phyloP scores from a whole-genome alignment of 2,797 vertebrate genomes.

The Urophycis tenuis region DNA sequence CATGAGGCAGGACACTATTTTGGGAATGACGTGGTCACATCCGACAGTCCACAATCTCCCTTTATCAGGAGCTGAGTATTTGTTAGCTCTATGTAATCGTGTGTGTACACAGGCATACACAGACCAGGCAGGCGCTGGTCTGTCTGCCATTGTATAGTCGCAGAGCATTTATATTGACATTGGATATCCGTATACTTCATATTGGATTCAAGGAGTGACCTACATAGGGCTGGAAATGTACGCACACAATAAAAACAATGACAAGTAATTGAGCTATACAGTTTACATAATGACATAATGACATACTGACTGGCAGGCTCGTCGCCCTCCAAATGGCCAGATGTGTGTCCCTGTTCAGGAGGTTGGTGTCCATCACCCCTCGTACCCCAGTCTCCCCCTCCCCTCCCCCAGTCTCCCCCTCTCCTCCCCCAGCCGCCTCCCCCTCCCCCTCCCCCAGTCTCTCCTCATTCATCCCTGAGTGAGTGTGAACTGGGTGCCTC shows the following conservation, averaged over 20 bases:
- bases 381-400: constrained; percentile 31
- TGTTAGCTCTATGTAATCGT: constrained; percentile 26
- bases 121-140: constrained; percentile 27
- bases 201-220: background rate
- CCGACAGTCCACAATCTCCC: constrained; percentile 20
- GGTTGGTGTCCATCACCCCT: constrained; percentile 33
- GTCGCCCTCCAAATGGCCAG: constrained; percentile 25
- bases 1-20: constrained; percentile 6
- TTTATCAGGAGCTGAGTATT: constrained; percentile 23
- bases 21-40: constrained; percentile 3
- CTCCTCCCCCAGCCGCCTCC: no score
- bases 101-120: constrained; percentile 3
- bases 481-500: constrained; percentile 36
- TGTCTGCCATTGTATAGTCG: background rate
- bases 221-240: background rate
- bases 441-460: no score
- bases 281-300: constrained; percentile 1
- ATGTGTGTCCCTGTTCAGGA: constrained; percentile 38
- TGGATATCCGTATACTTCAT: background rate
- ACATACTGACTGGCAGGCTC: no score
- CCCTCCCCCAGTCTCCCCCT: no score
- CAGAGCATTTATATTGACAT: background rate
- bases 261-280: background rate
- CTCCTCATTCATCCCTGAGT: constrained; percentile 27
- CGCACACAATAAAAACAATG: background rate